Base-by-base conservation (phyloP, 2,113 vertebrate species). In the Pogona vitticeps region DNA sequence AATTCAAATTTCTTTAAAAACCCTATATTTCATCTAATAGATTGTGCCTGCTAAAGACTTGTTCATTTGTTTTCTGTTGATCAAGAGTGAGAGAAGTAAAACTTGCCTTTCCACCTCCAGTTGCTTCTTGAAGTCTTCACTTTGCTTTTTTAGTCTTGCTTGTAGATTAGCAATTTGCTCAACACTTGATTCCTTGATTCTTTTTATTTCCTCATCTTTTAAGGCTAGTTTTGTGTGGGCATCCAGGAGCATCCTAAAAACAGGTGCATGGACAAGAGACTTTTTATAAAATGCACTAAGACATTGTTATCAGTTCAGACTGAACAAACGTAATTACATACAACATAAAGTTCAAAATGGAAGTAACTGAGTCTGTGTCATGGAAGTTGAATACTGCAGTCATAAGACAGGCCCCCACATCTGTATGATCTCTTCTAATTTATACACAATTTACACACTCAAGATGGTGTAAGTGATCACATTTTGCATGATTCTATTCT, bases 191-290 rank as follows among this genome's bases (percentile, higher is more conserved):
- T 91, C 94, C 83, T 90, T 96, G 13, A 87, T 80, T 76, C 87
- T 94, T 88, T 95, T 95, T 4, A 93, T 90, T 95, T 98, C 96
- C 82, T 92, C 94, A 88, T 98, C 97, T 92, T 96, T 98, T 80
- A 97, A 91, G 73, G 94, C 93, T 38, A 98, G 95, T 80, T 93
- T 92, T 80, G 94, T 96, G 92, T 98, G 96, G 23, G 95, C 92
- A 90, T 98, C 98, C 83, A 96, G 93, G 89, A 98, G 91, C 91
- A 96, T 95, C 92, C 98, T 99, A 89, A 72, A 68, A 58, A 85
- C 90, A 76, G 20, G 33, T 8, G 4, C 23, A 71, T n/a, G 13
- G 3, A 52, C 2, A 13, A 71, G 21, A 18, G 28, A 31, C 28
- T 9, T 28, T 46, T 13, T 76, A 58, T 40, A 13, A 75, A n/a